Percentiles rank a stretch among this genome's conserved stretches.
phyloP scores from a whole-genome alignment of 2,888 invertebrate genomes.

The Arctia plantaginis region DNA sequence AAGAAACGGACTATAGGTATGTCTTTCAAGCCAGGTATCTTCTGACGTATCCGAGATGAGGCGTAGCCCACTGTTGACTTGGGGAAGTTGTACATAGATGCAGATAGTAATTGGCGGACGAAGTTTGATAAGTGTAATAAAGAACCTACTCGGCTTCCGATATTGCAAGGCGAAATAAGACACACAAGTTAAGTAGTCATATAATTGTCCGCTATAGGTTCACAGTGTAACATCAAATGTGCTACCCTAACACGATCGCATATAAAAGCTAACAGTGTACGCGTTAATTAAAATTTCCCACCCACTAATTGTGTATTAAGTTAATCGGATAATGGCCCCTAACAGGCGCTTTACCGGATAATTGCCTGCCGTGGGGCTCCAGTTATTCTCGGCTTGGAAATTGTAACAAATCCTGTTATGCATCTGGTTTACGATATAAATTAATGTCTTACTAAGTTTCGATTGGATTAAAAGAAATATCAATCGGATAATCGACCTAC shows the following conservation, averaged over 20 bases:
- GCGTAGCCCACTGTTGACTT: too few relatives aligned
- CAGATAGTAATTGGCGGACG: background rate
- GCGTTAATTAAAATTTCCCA: slow-evolving; percentile 68
- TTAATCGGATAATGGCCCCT: slow-evolving; percentile 68
- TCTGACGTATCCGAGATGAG: too few relatives aligned
- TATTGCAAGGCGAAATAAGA: background rate
- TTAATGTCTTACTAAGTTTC: background rate
- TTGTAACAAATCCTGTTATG: slow-evolving; percentile 37
- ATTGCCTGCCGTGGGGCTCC: slow-evolving; percentile 61
- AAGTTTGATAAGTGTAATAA: background rate
- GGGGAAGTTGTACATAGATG: background rate
- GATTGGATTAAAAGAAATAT: background rate
- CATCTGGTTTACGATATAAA: background rate
- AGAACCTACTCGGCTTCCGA: background rate
- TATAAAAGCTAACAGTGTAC: slow-evolving; percentile 52
- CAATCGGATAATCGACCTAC: background rate
- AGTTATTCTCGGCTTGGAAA: slow-evolving; percentile 45
- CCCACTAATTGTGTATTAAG: slow-evolving; percentile 70
- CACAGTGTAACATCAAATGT: slow-evolving; percentile 22
- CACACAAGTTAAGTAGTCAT: background rate
- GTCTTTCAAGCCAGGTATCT: background rate
- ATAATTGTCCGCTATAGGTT: background rate
- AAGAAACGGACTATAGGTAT: background rate
- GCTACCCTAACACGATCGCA: slow-evolving; percentile 38
- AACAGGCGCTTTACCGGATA: slow-evolving; percentile 66